A percentile compares a stretch with the other conserved stretches of the same genome.
phyloP scores from a whole-genome alignment of 1,140 invertebrate species.

The Eubasilissa regina region DNA sequence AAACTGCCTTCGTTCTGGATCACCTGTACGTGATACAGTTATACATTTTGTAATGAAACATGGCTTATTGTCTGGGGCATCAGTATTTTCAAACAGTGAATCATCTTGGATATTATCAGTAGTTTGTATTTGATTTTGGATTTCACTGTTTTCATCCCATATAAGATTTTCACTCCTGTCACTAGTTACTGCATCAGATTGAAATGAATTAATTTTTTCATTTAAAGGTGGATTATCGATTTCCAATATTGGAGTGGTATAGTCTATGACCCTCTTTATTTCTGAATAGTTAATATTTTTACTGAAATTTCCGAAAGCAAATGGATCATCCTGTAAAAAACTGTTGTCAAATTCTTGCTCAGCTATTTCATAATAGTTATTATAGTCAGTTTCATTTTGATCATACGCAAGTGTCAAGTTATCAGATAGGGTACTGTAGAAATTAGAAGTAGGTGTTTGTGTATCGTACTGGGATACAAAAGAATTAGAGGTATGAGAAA shows the following conservation, averaged over 20 bases:
- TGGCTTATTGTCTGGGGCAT: neutral
- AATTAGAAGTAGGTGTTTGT: neutral
- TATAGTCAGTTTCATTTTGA: constrained; percentile 11
- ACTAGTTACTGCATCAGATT: neutral
- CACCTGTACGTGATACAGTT: neutral
- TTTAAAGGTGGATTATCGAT: too few species aligned
- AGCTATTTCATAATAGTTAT: neutral
- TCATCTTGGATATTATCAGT: too few species aligned
- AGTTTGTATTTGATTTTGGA: neutral
- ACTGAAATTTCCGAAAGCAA: constrained; percentile 3
- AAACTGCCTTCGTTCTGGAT: neutral
- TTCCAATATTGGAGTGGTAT: neutral
- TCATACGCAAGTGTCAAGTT: neutral
- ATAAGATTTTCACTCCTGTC: constrained; percentile 4
- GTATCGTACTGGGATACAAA: neutral
- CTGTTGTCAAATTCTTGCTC: neutral
- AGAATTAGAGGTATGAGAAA: neutral
- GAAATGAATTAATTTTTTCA: neutral
- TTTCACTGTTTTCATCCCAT: neutral
- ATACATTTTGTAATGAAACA: constrained; percentile 15
- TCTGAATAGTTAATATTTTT: neutral
- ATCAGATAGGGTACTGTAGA: neutral
- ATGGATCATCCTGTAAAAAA: constrained; percentile 14
- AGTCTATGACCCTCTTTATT: neutral
- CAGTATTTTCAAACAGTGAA: neutral